Base-by-base conservation (phyloP, 1,140 invertebrate species). In the Heterodera carotae region DNA sequence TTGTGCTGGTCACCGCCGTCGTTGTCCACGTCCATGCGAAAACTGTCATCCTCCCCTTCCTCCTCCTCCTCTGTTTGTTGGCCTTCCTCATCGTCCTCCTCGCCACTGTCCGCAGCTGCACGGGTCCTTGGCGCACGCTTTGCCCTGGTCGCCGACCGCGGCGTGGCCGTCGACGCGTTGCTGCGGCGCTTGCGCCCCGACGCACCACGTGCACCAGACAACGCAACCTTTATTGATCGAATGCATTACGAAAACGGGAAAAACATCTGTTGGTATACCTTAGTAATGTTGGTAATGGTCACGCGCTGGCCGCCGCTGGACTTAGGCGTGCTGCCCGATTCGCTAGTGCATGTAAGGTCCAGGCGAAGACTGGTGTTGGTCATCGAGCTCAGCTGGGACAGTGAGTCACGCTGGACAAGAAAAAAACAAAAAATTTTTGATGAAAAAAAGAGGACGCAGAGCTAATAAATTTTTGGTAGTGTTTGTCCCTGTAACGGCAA, bases 371-470 rank as follows among this genome's bases (percentile, higher is more conserved):
- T 31, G 29, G 62, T 15, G 62, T 27, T 66, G 25, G 62, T 66
- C 62, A 66, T 31, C 27, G 62, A 66, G 62, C 62, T 66, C 29
- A 66, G 62, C 4, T 66, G 62, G 29, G 62, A 29, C 29, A 66
- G 0, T 10, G 62, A 66, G 62, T 34, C 33, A 4, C 12, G 25
- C 62, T 34, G 7, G 22, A 31, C 7, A 10, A 34, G 6, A 66
- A 7, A 66, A 12, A 66, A 27, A 18, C 31, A 29, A 31, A 5
- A 5, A 10, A 34, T 66, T 66, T 53, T 15, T 27, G 62, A 66
- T 31, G 1, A 1, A 62, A 62, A 62, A 43, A n/a, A n/a, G n/a
- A n/a, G n/a, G n/a, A n/a, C n/a, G n/a, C n/a, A n/a, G n/a, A n/a
- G n/a, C n/a, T n/a, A n/a, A n/a, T n/a, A n/a, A n/a, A n/a, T n/a